Percentiles rank a stretch among this genome's conserved stretches.
Evolutionary conservation across 2,888 invertebrate genomes (phyloP).

Genomic region (Pocota personata): DNA sequence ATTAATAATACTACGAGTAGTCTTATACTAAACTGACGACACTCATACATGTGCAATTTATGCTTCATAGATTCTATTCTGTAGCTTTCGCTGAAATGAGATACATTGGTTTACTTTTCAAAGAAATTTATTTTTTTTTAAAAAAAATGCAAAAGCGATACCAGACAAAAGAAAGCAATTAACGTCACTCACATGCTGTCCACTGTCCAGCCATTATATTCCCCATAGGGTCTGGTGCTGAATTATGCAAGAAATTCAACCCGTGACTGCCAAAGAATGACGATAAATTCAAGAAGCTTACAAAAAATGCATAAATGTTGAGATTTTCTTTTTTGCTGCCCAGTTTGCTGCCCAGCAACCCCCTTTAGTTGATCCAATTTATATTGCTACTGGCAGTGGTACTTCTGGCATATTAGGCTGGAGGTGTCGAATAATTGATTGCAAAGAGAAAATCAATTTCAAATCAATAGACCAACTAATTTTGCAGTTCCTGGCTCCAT

Average conservation of each 20-base stretch:
- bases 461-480: constrained; percentile 57
- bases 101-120: constrained; percentile 42
- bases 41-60: not conserved
- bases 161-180: constrained; percentile 65
- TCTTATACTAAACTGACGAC: constrained; percentile 19
- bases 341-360: constrained; percentile 10
- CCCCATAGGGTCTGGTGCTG: constrained; percentile 50
- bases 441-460: constrained; percentile 67
- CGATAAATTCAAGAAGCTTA: constrained; percentile 57
- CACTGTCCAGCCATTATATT: constrained; percentile 36
- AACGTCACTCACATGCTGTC: constrained; percentile 53
- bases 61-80: constrained; percentile 43
- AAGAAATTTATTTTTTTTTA: not conserved
- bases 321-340: constrained; percentile 23
- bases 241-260: constrained; percentile 68
- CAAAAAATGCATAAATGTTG: constrained; percentile 5
- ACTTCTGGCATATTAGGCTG: not conserved
- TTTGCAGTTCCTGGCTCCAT: constrained; percentile 55
- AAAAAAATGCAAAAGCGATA: constrained; percentile 11
- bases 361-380: constrained; percentile 69
- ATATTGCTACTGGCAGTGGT: not conserved
- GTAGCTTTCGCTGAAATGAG: constrained; percentile 48
- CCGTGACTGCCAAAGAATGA: constrained; percentile 61
- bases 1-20: constrained; percentile 29
- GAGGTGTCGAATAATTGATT: constrained; percentile 68